phyloP scores from a whole-genome alignment of 2,113 vertebrate species.

The Acinonyx jubatus region DNA sequence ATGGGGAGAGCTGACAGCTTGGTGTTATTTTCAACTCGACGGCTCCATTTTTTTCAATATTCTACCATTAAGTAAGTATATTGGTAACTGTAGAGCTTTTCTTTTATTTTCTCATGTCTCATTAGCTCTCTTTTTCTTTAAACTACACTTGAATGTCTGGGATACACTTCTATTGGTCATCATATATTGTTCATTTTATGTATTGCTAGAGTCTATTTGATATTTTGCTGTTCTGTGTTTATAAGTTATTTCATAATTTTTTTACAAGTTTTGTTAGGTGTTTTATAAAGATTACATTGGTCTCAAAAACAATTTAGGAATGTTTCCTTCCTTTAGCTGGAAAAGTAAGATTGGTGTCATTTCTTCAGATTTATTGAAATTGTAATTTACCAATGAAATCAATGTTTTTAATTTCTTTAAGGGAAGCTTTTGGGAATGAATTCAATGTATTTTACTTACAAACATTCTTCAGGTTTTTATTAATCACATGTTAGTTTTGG shows the following conservation, averaged over 20 bases:
- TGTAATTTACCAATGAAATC: background rate
- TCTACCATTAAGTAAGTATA: background rate
- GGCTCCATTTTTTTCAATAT: background rate
- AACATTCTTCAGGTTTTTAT: background rate
- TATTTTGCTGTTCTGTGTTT: background rate
- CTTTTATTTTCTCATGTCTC: background rate
- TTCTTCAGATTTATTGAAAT: background rate
- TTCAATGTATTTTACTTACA: background rate
- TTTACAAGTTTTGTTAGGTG: background rate
- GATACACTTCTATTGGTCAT: background rate
- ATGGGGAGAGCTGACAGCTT: background rate
- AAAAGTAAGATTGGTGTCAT: background rate
- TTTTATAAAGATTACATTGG: background rate
- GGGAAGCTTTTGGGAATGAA: background rate
- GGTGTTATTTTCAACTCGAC: background rate
- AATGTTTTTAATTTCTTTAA: background rate
- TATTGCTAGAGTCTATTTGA: background rate
- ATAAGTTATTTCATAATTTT: background rate
- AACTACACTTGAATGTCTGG: background rate
- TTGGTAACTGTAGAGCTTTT: background rate
- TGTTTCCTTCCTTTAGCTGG: background rate
- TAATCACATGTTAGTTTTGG: background rate
- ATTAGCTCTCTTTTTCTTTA: background rate
- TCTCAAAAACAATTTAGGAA: background rate
- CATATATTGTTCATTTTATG: background rate